Conservation (phyloP, 1,140 invertebrate genomes). For the Lethrus apterus region DNA sequence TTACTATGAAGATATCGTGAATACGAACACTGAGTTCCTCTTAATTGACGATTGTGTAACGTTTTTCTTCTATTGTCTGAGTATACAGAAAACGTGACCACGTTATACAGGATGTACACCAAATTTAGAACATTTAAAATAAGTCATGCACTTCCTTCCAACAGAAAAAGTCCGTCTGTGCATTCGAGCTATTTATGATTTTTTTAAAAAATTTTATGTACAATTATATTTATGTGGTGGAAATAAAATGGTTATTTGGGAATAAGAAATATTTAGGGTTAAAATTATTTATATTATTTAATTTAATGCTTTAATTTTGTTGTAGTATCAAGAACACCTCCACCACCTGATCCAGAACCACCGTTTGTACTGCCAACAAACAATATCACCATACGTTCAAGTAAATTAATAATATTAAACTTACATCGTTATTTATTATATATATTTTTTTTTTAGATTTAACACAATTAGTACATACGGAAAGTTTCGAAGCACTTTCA, state of each 20-base stretch:
- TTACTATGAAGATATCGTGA: too few species aligned
- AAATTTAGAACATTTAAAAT: background rate
- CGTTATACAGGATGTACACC: background rate
- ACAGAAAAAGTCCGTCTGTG: too few species aligned
- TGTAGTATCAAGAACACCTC: conserved; percentile 30
- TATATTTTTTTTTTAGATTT: conserved; percentile 25
- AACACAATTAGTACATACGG: conserved; percentile 22
- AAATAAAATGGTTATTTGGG: too few species aligned
- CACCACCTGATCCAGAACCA: conserved; percentile 27
- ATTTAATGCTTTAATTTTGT: conserved; percentile 17
- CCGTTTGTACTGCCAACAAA: conserved; percentile 23
- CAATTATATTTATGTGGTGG: too few species aligned
- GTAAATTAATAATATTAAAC: conserved; percentile 12
- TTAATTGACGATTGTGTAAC: too few species aligned
- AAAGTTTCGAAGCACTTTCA: conserved; percentile 36
- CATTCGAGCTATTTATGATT: too few species aligned
- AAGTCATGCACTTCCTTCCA: background rate
- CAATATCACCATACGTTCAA: conserved; percentile 26
- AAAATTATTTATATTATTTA: background rate
- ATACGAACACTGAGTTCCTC: too few species aligned
- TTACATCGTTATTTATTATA: conserved; percentile 3
- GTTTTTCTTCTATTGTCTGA: background rate
- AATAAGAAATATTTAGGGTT: too few species aligned
- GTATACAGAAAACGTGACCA: background rate
- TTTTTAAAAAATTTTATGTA: too few species aligned